A percentile compares a stretch with the other conserved stretches of the same genome.
These are phyloP conservation scores for Ectropis crepuscularia DNA, from an alignment of 2,888 invertebrate genomes.

Conservation along the genomic window DNA sequence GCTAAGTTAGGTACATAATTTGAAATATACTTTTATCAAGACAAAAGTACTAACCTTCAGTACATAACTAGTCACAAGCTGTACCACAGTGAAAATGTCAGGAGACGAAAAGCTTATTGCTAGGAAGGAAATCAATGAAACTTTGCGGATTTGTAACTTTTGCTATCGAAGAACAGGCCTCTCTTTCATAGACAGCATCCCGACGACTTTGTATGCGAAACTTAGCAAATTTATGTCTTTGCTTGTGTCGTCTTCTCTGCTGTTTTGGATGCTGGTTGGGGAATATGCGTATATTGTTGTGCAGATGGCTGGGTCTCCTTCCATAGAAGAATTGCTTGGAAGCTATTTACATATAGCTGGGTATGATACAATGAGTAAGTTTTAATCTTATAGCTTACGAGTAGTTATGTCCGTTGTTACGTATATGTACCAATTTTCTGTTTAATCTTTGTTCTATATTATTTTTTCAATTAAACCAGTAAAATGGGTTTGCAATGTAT, in stretches of 20 bases:
- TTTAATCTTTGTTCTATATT: too few relatives aligned
- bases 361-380: conserved; percentile 70
- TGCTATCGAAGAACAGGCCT: conserved; percentile 60
- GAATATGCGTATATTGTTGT: conserved; percentile 58
- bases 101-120: conserved; percentile 36
- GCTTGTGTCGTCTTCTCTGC: conserved; percentile 48
- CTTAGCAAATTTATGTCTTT: conserved; percentile 45
- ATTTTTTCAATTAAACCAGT: too few relatives aligned
- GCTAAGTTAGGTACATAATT: not conserved
- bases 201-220: conserved; percentile 44
- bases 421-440: too few relatives aligned
- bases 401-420: too few relatives aligned
- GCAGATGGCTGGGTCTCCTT: conserved; percentile 53
- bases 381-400: not conserved
- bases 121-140: conserved; percentile 56
- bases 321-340: conserved; percentile 63
- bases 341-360: conserved; percentile 67
- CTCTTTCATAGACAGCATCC: conserved; percentile 57
- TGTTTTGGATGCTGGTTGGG: conserved; percentile 56
- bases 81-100: conserved; percentile 17
- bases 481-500: too few relatives aligned
- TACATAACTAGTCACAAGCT: not conserved
- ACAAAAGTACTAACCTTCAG: conserved; percentile 1
- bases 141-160: conserved; percentile 59
- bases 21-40: conserved; percentile 6